phyloP scores from a whole-genome alignment of 2,113 vertebrate genomes.

The Oryzias woworae region DNA sequence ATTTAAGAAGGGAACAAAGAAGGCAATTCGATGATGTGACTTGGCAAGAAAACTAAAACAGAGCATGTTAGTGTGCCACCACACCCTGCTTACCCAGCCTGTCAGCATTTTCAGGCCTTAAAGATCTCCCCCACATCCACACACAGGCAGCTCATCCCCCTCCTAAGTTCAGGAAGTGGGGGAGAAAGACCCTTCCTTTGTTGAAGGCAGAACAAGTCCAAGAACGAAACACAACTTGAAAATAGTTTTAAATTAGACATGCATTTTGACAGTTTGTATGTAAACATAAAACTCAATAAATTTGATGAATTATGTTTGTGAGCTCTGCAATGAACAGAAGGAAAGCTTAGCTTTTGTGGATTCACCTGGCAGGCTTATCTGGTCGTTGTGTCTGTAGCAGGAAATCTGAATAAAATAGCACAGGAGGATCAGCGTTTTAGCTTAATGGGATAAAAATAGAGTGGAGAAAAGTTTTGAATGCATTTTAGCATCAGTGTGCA shows the following conservation, averaged over 20 bases:
- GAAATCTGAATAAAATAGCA: conserved; percentile 12
- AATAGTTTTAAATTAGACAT: not conserved
- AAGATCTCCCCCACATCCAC: conserved; percentile 14
- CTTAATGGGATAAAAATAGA: not conserved
- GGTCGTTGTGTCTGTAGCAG: conserved; percentile 12
- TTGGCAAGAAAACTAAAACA: conserved; percentile 44
- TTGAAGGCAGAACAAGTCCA: not conserved
- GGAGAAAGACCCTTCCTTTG: not conserved
- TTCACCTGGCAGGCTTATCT: conserved; percentile 14
- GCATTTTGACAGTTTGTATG: too few relatives aligned
- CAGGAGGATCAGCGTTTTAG: not conserved
- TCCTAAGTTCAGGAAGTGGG: not conserved
- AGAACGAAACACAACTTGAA: not conserved
- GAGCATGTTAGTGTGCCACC: conserved; percentile 37
- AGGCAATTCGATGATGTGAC: conserved; percentile 48
- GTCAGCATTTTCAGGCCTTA: conserved; percentile 58
- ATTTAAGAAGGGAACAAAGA: conserved; percentile 26
- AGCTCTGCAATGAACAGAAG: conserved; percentile 18
- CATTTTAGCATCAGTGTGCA: not conserved
- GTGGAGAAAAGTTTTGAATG: not conserved
- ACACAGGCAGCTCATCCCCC: not conserved
- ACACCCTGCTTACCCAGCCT: conserved; percentile 56
- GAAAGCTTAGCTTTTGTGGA: conserved; percentile 12
- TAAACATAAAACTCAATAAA: not conserved
- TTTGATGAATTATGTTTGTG: conserved; percentile 6